Evolutionary conservation across 2,888 invertebrate genomes (phyloP).

Genomic region (Hymenopus coronatus): DNA sequence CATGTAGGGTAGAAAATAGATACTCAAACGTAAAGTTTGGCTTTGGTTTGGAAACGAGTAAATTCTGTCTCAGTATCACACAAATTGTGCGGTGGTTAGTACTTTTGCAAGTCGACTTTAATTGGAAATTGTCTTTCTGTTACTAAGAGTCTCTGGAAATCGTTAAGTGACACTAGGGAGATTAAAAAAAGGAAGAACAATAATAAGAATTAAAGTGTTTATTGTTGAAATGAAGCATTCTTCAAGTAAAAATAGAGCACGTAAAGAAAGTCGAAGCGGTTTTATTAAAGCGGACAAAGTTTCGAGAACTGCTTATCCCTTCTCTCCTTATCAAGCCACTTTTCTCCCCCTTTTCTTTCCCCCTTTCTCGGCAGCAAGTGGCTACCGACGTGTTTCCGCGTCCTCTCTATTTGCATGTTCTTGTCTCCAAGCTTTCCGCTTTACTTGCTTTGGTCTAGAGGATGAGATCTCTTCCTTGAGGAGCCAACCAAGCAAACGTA

Average conservation of each 20-base stretch:
- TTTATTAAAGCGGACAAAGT: slow-evolving; percentile 2
- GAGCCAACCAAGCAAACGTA: slow-evolving; percentile 19
- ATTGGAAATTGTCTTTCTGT: too few relatives aligned
- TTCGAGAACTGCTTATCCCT: not conserved
- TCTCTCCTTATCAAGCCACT: slow-evolving; percentile 16
- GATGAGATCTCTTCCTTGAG: slow-evolving; percentile 7
- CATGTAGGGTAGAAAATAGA: too few relatives aligned
- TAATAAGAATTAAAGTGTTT: not conserved
- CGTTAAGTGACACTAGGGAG: too few relatives aligned
- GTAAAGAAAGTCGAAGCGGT: not conserved
- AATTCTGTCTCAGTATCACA: too few relatives aligned
- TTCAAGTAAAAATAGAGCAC: not conserved
- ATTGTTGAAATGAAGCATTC: not conserved
- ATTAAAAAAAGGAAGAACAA: too few relatives aligned
- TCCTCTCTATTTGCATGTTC: slow-evolving; percentile 27
- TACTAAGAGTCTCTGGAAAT: too few relatives aligned
- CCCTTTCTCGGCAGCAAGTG: not conserved
- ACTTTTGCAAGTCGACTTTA: too few relatives aligned
- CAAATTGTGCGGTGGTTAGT: too few relatives aligned
- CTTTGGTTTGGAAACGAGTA: too few relatives aligned
- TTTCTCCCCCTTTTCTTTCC: not conserved
- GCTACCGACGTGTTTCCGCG: not conserved
- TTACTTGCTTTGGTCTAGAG: not conserved
- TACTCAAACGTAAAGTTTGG: too few relatives aligned
- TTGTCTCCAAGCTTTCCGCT: slow-evolving; percentile 11